Evolutionary conservation across 2,888 invertebrate genomes (phyloP).

Genomic region (Troilus luridus): DNA sequence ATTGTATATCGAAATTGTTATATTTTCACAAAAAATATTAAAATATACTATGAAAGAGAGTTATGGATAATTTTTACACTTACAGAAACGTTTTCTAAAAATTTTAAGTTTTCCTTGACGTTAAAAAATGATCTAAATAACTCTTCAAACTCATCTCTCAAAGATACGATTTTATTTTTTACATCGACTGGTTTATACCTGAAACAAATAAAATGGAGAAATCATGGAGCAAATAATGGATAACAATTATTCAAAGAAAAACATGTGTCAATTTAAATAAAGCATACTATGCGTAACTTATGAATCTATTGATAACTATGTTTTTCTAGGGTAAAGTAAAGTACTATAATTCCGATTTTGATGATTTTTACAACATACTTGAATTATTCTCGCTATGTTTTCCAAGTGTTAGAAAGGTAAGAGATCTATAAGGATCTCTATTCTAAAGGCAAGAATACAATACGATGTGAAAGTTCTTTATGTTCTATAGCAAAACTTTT

Average conservation of each 20-base stretch:
- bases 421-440: no score
- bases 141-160: slow-evolving; percentile 86
- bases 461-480: no score
- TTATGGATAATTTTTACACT: slow-evolving; percentile 14
- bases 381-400: no score
- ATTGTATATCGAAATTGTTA: no score
- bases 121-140: slow-evolving; percentile 86
- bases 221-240: not conserved
- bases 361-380: no score
- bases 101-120: slow-evolving; percentile 82
- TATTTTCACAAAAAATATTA: slow-evolving; percentile 4
- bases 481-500: no score
- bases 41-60: not conserved
- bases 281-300: not conserved
- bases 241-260: not conserved
- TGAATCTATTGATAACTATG: not conserved
- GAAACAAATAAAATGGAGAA: slow-evolving; percentile 65
- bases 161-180: slow-evolving; percentile 84
- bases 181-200: slow-evolving; percentile 94
- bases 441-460: no score
- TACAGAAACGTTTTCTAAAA: slow-evolving; percentile 83
- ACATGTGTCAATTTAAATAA: no score
- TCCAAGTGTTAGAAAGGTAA: no score
- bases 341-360: no score
- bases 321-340: not conserved